Evolutionary conservation across 1,140 invertebrate species (phyloP), one percentile per base, ranked within the genome.

Genomic region (Pogonognathellus flavescens): DNA sequence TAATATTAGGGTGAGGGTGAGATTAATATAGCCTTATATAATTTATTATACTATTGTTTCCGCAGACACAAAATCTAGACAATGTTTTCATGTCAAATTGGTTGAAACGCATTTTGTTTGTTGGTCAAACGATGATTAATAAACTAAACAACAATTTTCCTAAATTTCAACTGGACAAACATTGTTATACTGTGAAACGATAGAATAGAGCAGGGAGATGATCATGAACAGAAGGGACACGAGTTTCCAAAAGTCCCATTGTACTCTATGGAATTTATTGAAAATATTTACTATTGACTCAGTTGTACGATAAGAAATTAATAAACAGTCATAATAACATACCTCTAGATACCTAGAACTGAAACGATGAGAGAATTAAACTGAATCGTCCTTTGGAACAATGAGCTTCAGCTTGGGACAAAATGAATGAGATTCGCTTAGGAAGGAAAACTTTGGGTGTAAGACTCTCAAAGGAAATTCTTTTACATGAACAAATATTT

Each of bases 261-360:
- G 31, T 41, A 41, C 31, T 57, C 11, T 57, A 14, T 57, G 53
- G 53, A 76, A 76, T 76, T 76, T 31, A 76, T 49, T 76, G 70
- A 76, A 76, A 76, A 76, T 76, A 76, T 76, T 76, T 76, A 50
- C 70, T 76, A 76, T 76, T 76, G 70, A 76, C 41, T 41, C 70
- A 76, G 70, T 49, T 76, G 70, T 76, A 76, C 70, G 70, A 76
- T 76, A 76, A 76, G 25, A 16, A 49, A 49, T 49, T 49, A 13
- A 50, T 76, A 76, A 50, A 76, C 59, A 20, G 18, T 16, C 13
- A 1, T 18, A 16, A 72, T 6, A 16, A 16, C 6, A 49, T 41
- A 49, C 25, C 49, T 41, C 22, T 66, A 20, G 20, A 66, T 22
- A 0, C 25, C 13, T 66, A 14, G 6, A 14, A 13, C 2, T 4